These are phyloP conservation scores for Oncorhynchus gorbuscha DNA, from an alignment of 2,113 vertebrate species.

Conservation along the genomic window DNA sequence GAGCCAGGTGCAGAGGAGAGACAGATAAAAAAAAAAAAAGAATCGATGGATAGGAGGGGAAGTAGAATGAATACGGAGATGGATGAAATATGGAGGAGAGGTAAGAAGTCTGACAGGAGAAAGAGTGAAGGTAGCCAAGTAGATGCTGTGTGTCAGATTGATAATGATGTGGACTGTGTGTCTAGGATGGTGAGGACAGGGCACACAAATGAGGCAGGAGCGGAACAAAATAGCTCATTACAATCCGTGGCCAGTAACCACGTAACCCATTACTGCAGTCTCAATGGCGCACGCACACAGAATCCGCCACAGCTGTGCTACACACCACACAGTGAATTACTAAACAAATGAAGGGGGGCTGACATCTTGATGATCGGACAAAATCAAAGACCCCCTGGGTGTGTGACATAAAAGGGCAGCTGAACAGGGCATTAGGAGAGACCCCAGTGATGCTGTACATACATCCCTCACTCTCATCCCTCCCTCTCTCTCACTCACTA, in stretches of 20 bases:
- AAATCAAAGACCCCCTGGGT: constrained; percentile 60
- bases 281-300: constrained; percentile 14
- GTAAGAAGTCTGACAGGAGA: neutral
- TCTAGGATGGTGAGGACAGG: constrained; percentile 4
- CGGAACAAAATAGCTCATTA: constrained; percentile 63
- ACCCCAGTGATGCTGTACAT: constrained; percentile 58
- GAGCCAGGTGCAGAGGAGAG: constrained; percentile 10
- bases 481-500: constrained; percentile 52
- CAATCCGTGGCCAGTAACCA: constrained; percentile 33
- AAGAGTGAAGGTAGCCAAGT: neutral
- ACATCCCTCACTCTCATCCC: constrained; percentile 55
- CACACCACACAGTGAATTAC: constrained; percentile 48
- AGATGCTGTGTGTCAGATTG: neutral
- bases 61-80: neutral
- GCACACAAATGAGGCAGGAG: constrained; percentile 35
- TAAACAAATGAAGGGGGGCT: constrained; percentile 68
- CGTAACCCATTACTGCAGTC: constrained; percentile 44
- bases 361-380: constrained; percentile 73
- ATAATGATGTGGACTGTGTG: neutral
- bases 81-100: neutral
- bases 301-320: neutral
- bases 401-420: constrained; percentile 65
- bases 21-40: neutral
- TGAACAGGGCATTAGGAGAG: constrained; percentile 60
- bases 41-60: neutral